Evolutionary conservation across 2,888 invertebrate genomes (phyloP), one percentile per base, ranked within the genome.

Genomic region (Lepidochitona cinerea): DNA sequence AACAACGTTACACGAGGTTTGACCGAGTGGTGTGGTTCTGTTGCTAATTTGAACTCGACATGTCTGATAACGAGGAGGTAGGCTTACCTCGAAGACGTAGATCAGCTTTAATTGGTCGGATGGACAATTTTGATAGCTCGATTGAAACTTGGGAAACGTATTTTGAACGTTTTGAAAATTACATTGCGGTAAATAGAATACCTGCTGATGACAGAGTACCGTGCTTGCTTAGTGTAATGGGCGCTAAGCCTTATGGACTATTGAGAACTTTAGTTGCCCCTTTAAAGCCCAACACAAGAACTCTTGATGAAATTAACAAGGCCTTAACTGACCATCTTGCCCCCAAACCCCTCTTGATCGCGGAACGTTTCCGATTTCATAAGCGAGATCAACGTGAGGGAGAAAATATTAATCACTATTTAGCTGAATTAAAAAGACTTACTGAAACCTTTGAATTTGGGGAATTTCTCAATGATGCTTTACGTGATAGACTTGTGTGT

Each of bases 401-500:
- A 5, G 68, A 72, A 41, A 54, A 52, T 26, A 72, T 78, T 18
- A 70, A 53, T 1, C 68, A 68, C 7, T 76, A 76, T 41, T 18
- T 79, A 6, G 73, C 72, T 5, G 54, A 70, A 33, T 37, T 79
- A 14, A 54, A 76, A 35, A 76, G 76, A 70, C 67, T 78, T 18
- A 35, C 75, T 0, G 71, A 75, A 65, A 23, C 65, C 41, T 79
- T 79, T 71, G 71, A 77, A 14, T 80, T 78, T 73, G 67, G 53
- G 0, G 35, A 23, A 0, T 32, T 4, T 18, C 49, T 79, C 4
- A 32, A 74, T 23, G 79, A 79, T 54, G 41, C 72, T 0, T 49
- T 81, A 36, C 29, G 79, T 7, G 79, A 80, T 37, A 9, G 73
- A 37, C 73, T 80, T 49, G 80, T 80, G 29, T 78, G 79, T 69